Percentiles rank a stretch among this genome's conserved stretches.
Evolutionary conservation across 2,797 vertebrate genomes (phyloP).

Genomic region (Anguilla obscura): DNA sequence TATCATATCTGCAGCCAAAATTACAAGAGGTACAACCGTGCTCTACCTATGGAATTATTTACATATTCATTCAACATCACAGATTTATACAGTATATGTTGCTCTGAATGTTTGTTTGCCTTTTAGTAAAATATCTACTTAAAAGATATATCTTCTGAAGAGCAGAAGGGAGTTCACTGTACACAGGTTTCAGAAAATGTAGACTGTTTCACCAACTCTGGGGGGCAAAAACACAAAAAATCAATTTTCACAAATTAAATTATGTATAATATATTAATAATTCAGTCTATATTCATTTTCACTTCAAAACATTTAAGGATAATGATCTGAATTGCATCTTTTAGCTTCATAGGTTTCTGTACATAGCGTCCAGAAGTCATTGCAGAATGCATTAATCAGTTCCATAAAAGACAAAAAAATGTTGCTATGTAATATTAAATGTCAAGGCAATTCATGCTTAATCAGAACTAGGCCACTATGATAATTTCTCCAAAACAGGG

Average conservation of each 20-base stretch:
- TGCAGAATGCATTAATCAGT: neutral
- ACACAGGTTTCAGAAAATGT: neutral
- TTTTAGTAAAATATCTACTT: neutral
- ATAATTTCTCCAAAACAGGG: neutral
- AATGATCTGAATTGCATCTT: neutral
- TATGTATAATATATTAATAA: neutral
- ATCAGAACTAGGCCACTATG: neutral
- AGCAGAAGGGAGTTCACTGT: neutral
- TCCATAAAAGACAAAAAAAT: neutral
- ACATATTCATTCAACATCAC: slow-evolving; percentile 30
- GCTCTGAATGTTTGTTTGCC: neutral
- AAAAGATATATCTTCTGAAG: neutral
- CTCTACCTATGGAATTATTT: slow-evolving; percentile 65
- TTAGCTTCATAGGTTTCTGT: neutral
- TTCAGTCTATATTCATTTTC: neutral
- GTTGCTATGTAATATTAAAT: neutral
- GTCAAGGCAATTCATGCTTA: neutral
- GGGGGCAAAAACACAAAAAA: neutral
- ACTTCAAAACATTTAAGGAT: neutral
- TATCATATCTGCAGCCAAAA: slow-evolving; percentile 23
- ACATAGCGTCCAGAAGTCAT: neutral
- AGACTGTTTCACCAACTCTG: neutral
- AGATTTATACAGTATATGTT: neutral
- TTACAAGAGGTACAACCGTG: slow-evolving; percentile 75
- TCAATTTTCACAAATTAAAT: neutral